Evolutionary conservation across 2,888 invertebrate species (phyloP).

Genomic region (Plusia festucae): DNA sequence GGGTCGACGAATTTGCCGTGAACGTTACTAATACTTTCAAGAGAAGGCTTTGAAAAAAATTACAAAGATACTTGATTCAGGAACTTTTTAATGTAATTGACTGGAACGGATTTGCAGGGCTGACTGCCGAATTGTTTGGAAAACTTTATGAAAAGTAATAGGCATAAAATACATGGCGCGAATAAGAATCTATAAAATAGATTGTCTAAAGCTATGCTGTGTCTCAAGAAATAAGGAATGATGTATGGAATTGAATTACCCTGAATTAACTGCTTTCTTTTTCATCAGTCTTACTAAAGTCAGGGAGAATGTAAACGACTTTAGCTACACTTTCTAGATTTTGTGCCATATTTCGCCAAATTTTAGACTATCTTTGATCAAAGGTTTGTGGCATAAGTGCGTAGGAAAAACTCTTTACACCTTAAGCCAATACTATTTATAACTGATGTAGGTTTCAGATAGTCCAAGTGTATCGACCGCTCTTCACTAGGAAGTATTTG

Average conservation of each 20-base stretch:
- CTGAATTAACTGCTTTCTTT: too few species aligned
- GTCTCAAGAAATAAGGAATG: too few species aligned
- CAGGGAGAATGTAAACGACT: neutral
- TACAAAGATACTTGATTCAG: slow-evolving; percentile 7
- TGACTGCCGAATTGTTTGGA: neutral
- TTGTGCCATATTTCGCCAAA: neutral
- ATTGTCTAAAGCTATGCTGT: too few species aligned
- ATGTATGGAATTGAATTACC: too few species aligned
- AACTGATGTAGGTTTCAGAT: slow-evolving; percentile 22
- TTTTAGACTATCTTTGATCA: neutral
- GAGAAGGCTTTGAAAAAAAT: slow-evolving; percentile 42
- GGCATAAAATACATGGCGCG: too few species aligned
- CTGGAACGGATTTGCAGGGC: neutral
- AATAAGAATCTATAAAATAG: too few species aligned
- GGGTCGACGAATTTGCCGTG: slow-evolving; percentile 42
- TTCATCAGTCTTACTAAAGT: too few species aligned
- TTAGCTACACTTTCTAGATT: neutral
- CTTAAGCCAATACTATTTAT: neutral
- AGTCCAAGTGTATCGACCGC: slow-evolving; percentile 17
- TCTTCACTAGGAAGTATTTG: slow-evolving; percentile 42
- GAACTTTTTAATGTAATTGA: neutral
- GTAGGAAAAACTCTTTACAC: neutral
- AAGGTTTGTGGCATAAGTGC: neutral
- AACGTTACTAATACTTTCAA: slow-evolving; percentile 37
- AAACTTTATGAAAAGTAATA: too few species aligned